Conservation (phyloP, 2,113 vertebrate genomes). For the Pelecanoides urinatrix region DNA sequence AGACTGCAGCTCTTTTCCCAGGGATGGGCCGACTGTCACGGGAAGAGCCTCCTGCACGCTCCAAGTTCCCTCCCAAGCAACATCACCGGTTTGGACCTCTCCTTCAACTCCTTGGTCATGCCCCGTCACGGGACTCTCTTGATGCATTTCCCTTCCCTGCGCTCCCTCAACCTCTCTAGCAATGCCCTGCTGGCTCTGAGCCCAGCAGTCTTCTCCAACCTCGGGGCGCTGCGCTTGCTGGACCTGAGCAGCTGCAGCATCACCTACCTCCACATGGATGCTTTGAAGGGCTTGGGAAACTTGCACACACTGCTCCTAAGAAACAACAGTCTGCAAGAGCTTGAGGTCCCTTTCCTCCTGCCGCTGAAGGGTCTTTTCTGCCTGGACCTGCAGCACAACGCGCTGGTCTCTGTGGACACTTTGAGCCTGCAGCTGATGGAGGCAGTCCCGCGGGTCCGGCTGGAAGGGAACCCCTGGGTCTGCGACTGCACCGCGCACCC, state of each 20-base stretch:
- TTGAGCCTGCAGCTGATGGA: slow-evolving; percentile 9
- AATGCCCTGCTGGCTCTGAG: slow-evolving; percentile 73
- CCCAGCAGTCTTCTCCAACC: slow-evolving; percentile 65
- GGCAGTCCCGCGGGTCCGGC: background rate
- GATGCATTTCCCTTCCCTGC: slow-evolving; percentile 41
- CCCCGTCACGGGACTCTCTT: slow-evolving; percentile 35
- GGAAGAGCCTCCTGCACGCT: slow-evolving; percentile 38
- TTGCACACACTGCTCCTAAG: slow-evolving; percentile 60
- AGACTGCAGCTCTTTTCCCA: slow-evolving; percentile 8
- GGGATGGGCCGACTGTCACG: slow-evolving; percentile 59
- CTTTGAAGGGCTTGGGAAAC: slow-evolving; percentile 56
- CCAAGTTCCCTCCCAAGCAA: slow-evolving; percentile 60
- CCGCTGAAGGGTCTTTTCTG: slow-evolving; percentile 18
- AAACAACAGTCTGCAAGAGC: slow-evolving; percentile 45
- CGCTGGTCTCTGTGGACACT: background rate
- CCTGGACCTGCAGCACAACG: slow-evolving; percentile 57
- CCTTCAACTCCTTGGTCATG: slow-evolving; percentile 57
- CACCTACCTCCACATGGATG: background rate
- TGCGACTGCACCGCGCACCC: background rate
- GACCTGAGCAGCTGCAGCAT: slow-evolving; percentile 70
- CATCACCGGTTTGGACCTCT: slow-evolving; percentile 63
- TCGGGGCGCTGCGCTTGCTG: slow-evolving; percentile 30
- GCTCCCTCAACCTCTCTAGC: slow-evolving; percentile 67
- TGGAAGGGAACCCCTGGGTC: slow-evolving; percentile 37
- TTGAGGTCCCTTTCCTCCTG: background rate